A percentile compares a stretch with the other conserved stretches of the same genome.
Evolutionary conservation across 1,140 invertebrate species (phyloP).

Genomic region (Drosophila melanogaster): DNA sequence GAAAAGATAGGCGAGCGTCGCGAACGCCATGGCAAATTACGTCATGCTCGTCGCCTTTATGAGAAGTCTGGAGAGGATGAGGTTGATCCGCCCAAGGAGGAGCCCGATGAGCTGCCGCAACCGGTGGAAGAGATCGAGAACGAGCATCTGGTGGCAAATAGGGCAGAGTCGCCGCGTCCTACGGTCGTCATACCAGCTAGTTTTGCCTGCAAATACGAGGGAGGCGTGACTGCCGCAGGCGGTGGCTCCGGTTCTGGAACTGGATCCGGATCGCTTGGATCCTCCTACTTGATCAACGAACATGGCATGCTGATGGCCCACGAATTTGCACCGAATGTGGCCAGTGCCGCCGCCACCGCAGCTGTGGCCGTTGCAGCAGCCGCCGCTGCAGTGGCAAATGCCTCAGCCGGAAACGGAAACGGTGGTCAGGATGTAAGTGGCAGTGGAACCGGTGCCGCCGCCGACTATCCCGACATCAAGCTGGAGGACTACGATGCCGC

Average conservation of each 20-base stretch:
- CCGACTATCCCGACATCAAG: conserved; percentile 71
- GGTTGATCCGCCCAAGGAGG: conserved; percentile 31
- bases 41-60: conserved; percentile 56
- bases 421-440: conserved; percentile 24
- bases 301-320: conserved; percentile 80
- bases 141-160: conserved; percentile 70
- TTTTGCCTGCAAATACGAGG: conserved; percentile 50
- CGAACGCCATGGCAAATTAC: conserved; percentile 69
- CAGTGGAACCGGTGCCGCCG: conserved; percentile 1
- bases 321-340: conserved; percentile 64
- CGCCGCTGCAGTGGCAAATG: conserved; percentile 42
- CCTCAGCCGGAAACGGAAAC: conserved; percentile 25
- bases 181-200: conserved; percentile 20
- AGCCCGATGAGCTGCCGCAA: conserved; percentile 45
- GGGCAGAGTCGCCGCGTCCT: conserved; percentile 34
- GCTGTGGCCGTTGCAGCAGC: conserved; percentile 61
- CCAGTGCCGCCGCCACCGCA: conserved; percentile 55
- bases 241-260: neutral
- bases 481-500: conserved; percentile 74
- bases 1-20: conserved; percentile 60
- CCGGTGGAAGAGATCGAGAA: conserved; percentile 80
- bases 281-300: conserved; percentile 72
- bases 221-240: conserved; percentile 1
- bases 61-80: conserved; percentile 14
- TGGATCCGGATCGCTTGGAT: neutral